Evolutionary conservation across 2,113 vertebrate species (phyloP), one percentile per base, ranked within the genome.

Genomic region (Limanda limanda): DNA sequence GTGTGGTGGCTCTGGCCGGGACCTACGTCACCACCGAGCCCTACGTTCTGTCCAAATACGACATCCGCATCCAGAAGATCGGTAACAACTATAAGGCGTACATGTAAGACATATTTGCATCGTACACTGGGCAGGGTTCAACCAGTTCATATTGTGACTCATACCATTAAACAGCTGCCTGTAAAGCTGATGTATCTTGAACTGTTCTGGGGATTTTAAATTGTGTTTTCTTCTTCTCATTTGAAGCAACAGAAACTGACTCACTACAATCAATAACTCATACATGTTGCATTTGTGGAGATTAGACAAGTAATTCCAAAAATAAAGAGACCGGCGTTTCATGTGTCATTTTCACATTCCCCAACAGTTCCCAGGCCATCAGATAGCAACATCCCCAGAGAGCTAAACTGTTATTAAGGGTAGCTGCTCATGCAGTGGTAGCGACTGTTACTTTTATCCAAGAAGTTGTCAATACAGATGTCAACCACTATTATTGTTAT

Each of bases 81-180:
- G 98, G 97, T 68, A 96, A 31, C 94, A 99, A 99, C 94, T 99
- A 99, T 94, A 99, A 99, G 92, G 97, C 97, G 4, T 99, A 99
- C 95, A 99, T 99, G 98, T 99, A 92, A 97, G 97, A 93, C 23
- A 4, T 20, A 5, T 4, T 20, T 8, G 25, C 20, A 12, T 23
- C 13, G 21, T 5, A 51, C 23, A 35, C 25, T 47, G 21, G 52
- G n/a, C 18, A 24, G 18, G 4, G 21, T 42, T 52, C 31, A 31
- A 13, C 25, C 27, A 58, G 10, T 9, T 24, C 52, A 23, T 20
- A 12, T 59, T 13, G n/a, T 37, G 35, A 14, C 60, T 7, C 13
- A 68, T 31, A 56, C 37, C 8, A 45, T 57, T 52, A 58, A 47
- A 31, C 17, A 54, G 58, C 67, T 77, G 15, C 25, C 3, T 37